A percentile compares a stretch with the other conserved stretches of the same genome.
phyloP scores from a whole-genome alignment of 53 echinoderm and acorn worm species.

The Paelopatides confundens region DNA sequence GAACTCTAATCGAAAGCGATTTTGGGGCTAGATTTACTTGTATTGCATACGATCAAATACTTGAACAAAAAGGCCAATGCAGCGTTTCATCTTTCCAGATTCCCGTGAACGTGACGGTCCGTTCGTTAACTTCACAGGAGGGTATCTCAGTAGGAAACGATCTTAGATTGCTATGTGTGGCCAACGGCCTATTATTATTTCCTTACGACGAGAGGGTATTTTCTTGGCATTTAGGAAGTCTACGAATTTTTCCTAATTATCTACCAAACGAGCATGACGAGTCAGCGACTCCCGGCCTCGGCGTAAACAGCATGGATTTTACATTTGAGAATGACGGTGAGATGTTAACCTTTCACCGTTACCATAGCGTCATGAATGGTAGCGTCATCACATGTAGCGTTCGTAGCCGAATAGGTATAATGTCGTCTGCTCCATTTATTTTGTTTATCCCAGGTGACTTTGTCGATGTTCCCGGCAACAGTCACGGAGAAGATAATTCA shows the following conservation, averaged over 20 bases:
- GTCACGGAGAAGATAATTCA: not conserved
- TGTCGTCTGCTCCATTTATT: not conserved
- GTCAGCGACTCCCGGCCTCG: not conserved
- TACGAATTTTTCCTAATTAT: not conserved
- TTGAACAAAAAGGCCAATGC: constrained; percentile 20
- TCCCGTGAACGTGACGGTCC: constrained; percentile 11
- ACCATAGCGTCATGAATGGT: constrained; percentile 31
- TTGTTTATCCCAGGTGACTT: not conserved
- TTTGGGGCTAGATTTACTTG: constrained; percentile 42
- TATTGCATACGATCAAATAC: constrained; percentile 5
- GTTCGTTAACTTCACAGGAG: constrained; percentile 22
- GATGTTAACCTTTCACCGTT: constrained; percentile 28
- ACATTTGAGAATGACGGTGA: constrained; percentile 21
- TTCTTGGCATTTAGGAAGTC: constrained; percentile 33
- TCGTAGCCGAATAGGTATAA: not conserved
- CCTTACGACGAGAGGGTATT: not conserved
- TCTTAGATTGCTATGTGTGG: constrained; percentile 8
- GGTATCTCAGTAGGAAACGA: constrained; percentile 2
- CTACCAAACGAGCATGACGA: not conserved
- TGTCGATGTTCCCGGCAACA: not conserved
- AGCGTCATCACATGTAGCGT: constrained; percentile 28
- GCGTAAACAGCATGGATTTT: constrained; percentile 24
- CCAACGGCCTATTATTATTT: not conserved
- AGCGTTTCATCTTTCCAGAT: constrained; percentile 33
- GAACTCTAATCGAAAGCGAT: constrained; percentile 44